phyloP scores from a whole-genome alignment of 2,888 invertebrate genomes.

The Anorthoa munda region DNA sequence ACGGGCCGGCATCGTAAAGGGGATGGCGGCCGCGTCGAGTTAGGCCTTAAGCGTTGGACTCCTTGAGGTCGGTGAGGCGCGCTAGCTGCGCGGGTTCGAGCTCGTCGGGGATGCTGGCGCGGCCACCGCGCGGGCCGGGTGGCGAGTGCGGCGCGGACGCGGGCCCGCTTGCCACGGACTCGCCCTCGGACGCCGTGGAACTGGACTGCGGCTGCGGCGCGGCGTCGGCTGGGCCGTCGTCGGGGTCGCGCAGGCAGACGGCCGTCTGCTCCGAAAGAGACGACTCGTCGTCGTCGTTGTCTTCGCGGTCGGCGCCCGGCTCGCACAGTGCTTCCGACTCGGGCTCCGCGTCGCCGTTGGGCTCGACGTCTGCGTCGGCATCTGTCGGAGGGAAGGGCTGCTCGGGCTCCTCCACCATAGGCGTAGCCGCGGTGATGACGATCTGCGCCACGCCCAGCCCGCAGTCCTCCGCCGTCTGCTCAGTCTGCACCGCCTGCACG shows the following conservation, averaged over 20 bases:
- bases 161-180: constrained; percentile 90
- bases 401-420: constrained; percentile 96
- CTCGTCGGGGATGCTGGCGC: constrained; percentile 97
- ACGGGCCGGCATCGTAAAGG: constrained; percentile 42
- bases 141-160: constrained; percentile 90
- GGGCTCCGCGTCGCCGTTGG: constrained; percentile 89
- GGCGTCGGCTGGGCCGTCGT: constrained; percentile 91
- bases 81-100: constrained; percentile 97
- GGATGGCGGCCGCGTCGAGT: constrained; percentile 37
- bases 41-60: constrained; percentile 95
- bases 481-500: constrained; percentile 79
- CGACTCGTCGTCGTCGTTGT: constrained; percentile 86
- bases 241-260: constrained; percentile 85
- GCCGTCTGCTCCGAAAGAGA: constrained; percentile 89
- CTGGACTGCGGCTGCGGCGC: constrained; percentile 92
- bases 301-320: constrained; percentile 66
- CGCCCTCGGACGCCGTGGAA: constrained; percentile 93
- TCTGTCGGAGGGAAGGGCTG: constrained; percentile 93
- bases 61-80: constrained; percentile 96
- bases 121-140: constrained; percentile 94
- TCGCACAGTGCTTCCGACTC: constrained; percentile 47
- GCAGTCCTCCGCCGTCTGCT: constrained; percentile 88
- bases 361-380: constrained; percentile 72
- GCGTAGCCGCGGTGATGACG: constrained; percentile 98
- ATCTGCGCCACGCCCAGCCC: constrained; percentile 97